phyloP scores from a whole-genome alignment of 1,140 invertebrate genomes.

The Drosophila kikkawai region DNA sequence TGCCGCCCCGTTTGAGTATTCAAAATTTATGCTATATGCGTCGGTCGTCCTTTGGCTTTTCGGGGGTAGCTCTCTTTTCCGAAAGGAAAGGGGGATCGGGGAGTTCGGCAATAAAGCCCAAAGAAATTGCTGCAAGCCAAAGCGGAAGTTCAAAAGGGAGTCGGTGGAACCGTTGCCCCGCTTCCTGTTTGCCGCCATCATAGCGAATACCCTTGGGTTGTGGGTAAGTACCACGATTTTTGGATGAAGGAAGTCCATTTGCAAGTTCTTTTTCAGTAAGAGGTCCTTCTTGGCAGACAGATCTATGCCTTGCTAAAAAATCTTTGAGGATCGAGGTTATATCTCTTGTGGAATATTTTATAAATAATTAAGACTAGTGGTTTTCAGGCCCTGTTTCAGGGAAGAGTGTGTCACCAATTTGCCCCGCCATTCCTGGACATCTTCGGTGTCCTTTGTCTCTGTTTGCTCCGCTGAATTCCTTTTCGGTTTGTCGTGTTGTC shows the following conservation, averaged over 20 bases:
- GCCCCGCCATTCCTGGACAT: neutral
- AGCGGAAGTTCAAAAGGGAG: constrained; percentile 80
- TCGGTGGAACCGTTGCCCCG: constrained; percentile 69
- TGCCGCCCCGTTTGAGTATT: constrained; percentile 44
- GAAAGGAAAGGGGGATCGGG: neutral
- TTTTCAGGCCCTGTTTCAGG: neutral
- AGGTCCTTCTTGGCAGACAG: neutral
- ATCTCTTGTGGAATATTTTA: neutral
- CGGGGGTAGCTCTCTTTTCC: neutral
- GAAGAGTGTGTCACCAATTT: constrained; percentile 21
- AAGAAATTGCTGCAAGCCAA: constrained; percentile 81
- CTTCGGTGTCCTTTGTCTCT: constrained; percentile 32
- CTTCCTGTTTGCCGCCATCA: constrained; percentile 69
- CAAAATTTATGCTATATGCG: constrained; percentile 84
- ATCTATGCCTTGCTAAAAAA: neutral
- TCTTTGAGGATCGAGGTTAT: neutral
- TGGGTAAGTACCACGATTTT: neutral
- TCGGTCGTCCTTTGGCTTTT: constrained; percentile 47
- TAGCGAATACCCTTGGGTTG: constrained; percentile 27
- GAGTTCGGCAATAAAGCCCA: constrained; percentile 71
- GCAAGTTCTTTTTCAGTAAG: neutral
- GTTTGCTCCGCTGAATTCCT: constrained; percentile 43
- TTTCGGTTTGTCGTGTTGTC: constrained; percentile 66
- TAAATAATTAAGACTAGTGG: neutral
- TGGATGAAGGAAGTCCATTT: neutral